These are phyloP conservation scores for Oncorhynchus masou DNA, from an alignment of 2,113 vertebrate genomes.

Conservation along the genomic window DNA sequence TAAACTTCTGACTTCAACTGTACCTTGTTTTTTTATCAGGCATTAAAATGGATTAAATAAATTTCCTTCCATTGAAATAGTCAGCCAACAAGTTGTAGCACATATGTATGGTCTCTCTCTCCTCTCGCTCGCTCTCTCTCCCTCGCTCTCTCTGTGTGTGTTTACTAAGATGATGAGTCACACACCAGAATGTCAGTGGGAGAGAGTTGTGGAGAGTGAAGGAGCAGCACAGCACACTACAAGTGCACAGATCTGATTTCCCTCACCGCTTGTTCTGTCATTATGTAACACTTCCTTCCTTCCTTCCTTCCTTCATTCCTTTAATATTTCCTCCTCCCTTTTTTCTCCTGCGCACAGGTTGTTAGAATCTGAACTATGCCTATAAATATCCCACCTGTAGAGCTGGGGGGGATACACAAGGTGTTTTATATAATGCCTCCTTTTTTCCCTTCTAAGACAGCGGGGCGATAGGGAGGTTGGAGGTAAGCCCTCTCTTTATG, in stretches of 20 bases:
- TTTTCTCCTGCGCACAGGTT: constrained; percentile 28
- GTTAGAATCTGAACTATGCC: constrained; percentile 45
- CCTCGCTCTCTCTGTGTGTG: background rate
- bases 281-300: constrained; percentile 14
- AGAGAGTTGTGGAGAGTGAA: background rate
- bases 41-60: too few species aligned
- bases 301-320: constrained; percentile 15
- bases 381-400: constrained; percentile 51
- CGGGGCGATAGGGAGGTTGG: background rate
- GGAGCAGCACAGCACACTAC: background rate
- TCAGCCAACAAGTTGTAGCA: too few species aligned
- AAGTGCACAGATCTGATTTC: background rate
- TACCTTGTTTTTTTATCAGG: too few species aligned
- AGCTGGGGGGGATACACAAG: constrained; percentile 42
- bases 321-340: background rate
- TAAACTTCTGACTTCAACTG: too few species aligned
- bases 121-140: background rate
- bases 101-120: background rate
- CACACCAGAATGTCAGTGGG: background rate
- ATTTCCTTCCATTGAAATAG: too few species aligned
- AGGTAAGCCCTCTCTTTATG: too few species aligned
- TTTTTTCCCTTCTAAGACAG: constrained; percentile 13
- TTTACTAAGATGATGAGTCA: background rate
- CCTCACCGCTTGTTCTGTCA: constrained; percentile 2
- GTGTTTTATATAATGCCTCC: constrained; percentile 43